Base-by-base conservation (phyloP, 2,797 vertebrate species). In the Pipistrellus pipistrellus region DNA sequence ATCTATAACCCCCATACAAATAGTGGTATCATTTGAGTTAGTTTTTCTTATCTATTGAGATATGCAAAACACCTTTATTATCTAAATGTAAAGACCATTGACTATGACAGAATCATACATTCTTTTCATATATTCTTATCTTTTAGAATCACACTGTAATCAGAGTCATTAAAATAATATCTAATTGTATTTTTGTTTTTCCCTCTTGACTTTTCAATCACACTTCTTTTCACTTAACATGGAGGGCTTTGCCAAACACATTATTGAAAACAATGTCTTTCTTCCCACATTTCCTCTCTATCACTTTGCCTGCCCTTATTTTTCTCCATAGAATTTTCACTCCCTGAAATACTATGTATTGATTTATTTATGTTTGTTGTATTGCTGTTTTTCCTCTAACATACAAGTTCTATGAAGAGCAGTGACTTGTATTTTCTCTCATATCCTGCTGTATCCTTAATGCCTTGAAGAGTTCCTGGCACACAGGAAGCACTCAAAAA, bases 291-390 rank as follows among this genome's bases (percentile, higher is more conserved):
- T 87, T 87, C 69, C 8, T 48, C 20, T 77, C n/a, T 85, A 25
- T 85, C 48, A 53, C 25, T 44, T 92, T 53, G 8, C 18, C 30
- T 85, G 51, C 25, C 15, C 80, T 92, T 78, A 69, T 66, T 88
- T 95, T 95, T 75, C 77, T 82, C 73, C 44, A 27, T n/a, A 69
- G 59, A 13, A 38, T 12, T 75, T 90, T 92, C 4, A n/a, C 6
- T 64, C 13, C 17, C 41, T 76, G 48, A 83, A 27, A 46, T 53
- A 51, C 72, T 84, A 81, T 57, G 62, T 51, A 87, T 87, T 27
- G 12, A 72, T 85, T 76, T 35, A 51, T 85, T 80, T 64, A 41
- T 32, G 10, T 92, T 83, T 41, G 1, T 51, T 90, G 76, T 69
- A 44, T 69, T 85, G 51, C 0, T 66, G 30, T 78, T 10, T 73